Evolutionary conservation across 2,113 vertebrate genomes (phyloP).

Genomic region (Haplotaxodon microlepis): DNA sequence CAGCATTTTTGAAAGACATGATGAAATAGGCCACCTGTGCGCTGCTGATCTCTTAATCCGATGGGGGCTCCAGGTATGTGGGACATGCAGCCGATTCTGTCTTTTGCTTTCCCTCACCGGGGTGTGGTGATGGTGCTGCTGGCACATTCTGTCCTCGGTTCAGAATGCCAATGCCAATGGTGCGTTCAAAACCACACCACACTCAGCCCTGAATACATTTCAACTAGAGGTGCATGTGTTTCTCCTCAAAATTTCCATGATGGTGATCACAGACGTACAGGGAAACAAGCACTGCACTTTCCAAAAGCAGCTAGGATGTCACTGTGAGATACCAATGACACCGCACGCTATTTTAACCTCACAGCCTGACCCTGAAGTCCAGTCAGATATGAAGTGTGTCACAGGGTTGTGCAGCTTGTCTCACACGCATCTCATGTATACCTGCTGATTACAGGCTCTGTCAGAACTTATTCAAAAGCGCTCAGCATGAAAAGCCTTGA

Average conservation of each 20-base stretch:
- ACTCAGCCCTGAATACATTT: background rate
- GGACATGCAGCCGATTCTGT: constrained; percentile 2
- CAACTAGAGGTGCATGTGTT: background rate
- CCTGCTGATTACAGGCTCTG: constrained; percentile 33
- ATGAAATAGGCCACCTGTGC: constrained; percentile 22
- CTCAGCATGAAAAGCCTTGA: background rate
- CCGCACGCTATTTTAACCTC: constrained; percentile 61
- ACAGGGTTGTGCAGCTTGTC: constrained; percentile 8
- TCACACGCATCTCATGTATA: constrained; percentile 28
- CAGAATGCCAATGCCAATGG: background rate
- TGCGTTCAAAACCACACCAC: background rate
- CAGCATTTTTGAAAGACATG: background rate
- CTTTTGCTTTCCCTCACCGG: background rate
- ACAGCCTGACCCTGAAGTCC: constrained; percentile 17
- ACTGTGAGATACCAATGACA: constrained; percentile 55
- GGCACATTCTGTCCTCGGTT: constrained; percentile 8
- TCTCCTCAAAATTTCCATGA: background rate
- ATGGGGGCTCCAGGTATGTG: constrained; percentile 1
- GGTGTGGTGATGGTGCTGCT: background rate
- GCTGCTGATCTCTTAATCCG: constrained; percentile 14
- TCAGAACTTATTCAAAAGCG: constrained; percentile 6
- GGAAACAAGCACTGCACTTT: background rate
- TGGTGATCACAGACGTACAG: constrained; percentile 29
- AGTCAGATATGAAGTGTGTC: background rate
- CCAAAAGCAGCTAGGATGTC: constrained; percentile 22